Conservation (phyloP, 2,113 vertebrate species). For the Mus musculus region GRCm39 chr1:193048001-193048500, state of each 20-base stretch:
- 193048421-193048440: not conserved
- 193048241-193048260: too few relatives aligned
- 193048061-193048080: not conserved
- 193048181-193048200: not conserved
- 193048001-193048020: not conserved
- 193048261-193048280: not conserved
- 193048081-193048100: not conserved
- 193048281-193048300: not conserved
- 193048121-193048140: not conserved
- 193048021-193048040: not conserved
- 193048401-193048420: not conserved
- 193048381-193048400: accelerated
- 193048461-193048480: not conserved
- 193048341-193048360: not conserved
- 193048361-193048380: not conserved
- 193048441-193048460: not conserved
- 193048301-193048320: not conserved
- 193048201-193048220: not conserved
- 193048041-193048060: not conserved
- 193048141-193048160: not conserved
- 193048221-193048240: not conserved
- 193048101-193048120: accelerated
- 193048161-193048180: not conserved
- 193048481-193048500: not conserved
- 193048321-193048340: too few relatives aligned